Evolutionary conservation across 2,888 invertebrate genomes (phyloP), one percentile per base, ranked within the genome.

Genomic region (Athrips mouffetella): DNA sequence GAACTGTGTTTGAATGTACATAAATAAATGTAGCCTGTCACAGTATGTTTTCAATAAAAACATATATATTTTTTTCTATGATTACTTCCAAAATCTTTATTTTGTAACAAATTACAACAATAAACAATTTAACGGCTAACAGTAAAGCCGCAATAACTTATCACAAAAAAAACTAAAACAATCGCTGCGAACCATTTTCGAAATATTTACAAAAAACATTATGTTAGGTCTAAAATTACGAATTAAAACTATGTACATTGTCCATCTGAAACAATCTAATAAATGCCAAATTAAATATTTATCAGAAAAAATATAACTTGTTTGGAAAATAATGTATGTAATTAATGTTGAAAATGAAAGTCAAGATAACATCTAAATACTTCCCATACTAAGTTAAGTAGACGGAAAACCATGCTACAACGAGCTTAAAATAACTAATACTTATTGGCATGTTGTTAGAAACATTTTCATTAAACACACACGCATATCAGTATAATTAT

Each of bases 101-200:
- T 60, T 57, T 53, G 52, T 53, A 66, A 62, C 57, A 53, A n/a
- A 52, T 51, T 66, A 65, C 55, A 63, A 56, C 30, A 49, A 54
- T 47, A 60, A 55, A 45, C 44, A 48, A 40, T 48, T 47, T 50
- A 44, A 25, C 37, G 15, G 35, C 39, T 37, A 40, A 48, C 15
- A 13, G 29, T n/a, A 13, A 47, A 49, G 37, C 27, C 49, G 31
- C 33, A 31, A 48, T 53, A 47, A 45, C 50, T 67, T 73, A 76
- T 76, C 75, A 75, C 49, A 59, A 64, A 59, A n/a, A n/a, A 21
- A 57, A 59, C 52, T 52, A 59, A 33, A 55, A 54, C 39, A 44
- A 31, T n/a, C n/a, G n/a, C n/a, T n/a, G 27, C 31, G 8, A 33
- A 41, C 30, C 13, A 27, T 39, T 30, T 39, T 33, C 39, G 41